Percentiles rank a stretch among this genome's conserved stretches.
Evolutionary conservation across 1,140 invertebrate genomes (phyloP).

Genomic region (Drosophila bipectinata): DNA sequence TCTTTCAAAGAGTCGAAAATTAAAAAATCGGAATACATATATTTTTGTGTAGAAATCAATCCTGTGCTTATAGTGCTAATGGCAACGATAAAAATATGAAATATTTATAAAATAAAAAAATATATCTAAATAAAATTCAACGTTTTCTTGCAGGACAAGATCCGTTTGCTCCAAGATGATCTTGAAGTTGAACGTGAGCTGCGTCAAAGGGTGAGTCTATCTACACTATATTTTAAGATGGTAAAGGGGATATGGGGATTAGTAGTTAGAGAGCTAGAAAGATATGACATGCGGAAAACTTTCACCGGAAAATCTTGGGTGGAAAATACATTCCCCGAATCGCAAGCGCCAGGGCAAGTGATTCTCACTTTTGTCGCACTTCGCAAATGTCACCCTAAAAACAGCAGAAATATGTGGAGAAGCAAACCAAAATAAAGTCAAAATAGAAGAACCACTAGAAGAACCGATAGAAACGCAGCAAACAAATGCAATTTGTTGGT

Average conservation of each 20-base stretch:
- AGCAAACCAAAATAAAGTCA: conserved; percentile 53
- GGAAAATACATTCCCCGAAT: conserved; percentile 28
- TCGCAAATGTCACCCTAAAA: conserved; percentile 81
- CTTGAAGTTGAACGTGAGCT: conserved; percentile 98
- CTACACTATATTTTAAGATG: neutral
- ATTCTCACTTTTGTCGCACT: conserved; percentile 59
- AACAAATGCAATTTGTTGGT: conserved; percentile 54
- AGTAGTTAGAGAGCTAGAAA: neutral
- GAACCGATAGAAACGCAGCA: conserved; percentile 34
- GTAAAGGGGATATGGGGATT: too few relatives aligned
- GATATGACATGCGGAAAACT: conserved; percentile 19
- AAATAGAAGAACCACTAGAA: conserved; percentile 30
- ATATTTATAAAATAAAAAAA: neutral
- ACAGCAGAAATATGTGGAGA: conserved; percentile 77
- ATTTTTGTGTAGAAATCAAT: conserved; percentile 35
- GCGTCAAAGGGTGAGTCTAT: conserved; percentile 95
- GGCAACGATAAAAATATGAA: conserved; percentile 9
- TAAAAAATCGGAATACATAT: conserved; percentile 6
- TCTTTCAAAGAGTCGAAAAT: conserved; percentile 6
- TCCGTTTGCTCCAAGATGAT: conserved; percentile 98
- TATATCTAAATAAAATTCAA: conserved; percentile 32
- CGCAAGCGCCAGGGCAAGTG: conserved; percentile 42
- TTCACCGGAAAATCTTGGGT: conserved; percentile 26
- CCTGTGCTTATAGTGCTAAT: conserved; percentile 23
- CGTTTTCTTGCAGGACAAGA: conserved; percentile 94